A percentile compares a stretch with the other conserved stretches of the same genome.
Evolutionary conservation across 2,797 vertebrate species (phyloP).

Genomic region (Mus spretus): DNA sequence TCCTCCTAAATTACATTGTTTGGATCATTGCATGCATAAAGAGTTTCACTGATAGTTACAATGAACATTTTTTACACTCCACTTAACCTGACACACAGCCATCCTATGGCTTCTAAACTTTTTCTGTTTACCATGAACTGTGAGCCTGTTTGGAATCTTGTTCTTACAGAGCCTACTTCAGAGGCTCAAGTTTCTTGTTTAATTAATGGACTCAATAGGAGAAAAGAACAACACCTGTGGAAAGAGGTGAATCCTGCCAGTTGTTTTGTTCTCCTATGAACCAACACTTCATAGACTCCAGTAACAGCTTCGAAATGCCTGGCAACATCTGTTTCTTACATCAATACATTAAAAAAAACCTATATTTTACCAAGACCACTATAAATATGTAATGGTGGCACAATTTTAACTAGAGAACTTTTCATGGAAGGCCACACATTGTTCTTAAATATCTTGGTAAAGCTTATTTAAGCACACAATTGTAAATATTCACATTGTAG

Average conservation of each 20-base stretch:
- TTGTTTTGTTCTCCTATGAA: not conserved
- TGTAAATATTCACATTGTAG: not conserved
- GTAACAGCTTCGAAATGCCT: conserved; percentile 4
- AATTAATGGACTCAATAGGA: not conserved
- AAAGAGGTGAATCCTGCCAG: conserved; percentile 12
- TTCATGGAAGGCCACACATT: not conserved
- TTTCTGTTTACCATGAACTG: conserved; percentile 15
- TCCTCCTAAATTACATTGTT: not conserved
- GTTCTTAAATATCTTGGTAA: conserved; percentile 2
- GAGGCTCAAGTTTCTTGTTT: not conserved
- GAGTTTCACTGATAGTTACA: not conserved
- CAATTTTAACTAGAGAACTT: not conserved
- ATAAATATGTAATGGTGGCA: not conserved
- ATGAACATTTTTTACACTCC: conserved; percentile 1
- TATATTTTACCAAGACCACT: not conserved
- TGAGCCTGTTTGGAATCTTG: conserved; percentile 22
- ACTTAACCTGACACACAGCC: conserved; percentile 5
- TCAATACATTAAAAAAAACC: conserved; percentile 27
- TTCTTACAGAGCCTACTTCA: not conserved
- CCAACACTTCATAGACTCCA: conserved; percentile 34
- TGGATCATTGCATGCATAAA: not conserved
- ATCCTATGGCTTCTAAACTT: conserved; percentile 39
- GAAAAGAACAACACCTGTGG: not conserved
- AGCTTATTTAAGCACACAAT: not conserved
- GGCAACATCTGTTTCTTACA: conserved; percentile 33